Percentiles rank a stretch among this genome's conserved stretches.
These are phyloP conservation scores for Numida meleagris DNA, from an alignment of 2,113 vertebrate species.

Conservation along the genomic window DNA sequence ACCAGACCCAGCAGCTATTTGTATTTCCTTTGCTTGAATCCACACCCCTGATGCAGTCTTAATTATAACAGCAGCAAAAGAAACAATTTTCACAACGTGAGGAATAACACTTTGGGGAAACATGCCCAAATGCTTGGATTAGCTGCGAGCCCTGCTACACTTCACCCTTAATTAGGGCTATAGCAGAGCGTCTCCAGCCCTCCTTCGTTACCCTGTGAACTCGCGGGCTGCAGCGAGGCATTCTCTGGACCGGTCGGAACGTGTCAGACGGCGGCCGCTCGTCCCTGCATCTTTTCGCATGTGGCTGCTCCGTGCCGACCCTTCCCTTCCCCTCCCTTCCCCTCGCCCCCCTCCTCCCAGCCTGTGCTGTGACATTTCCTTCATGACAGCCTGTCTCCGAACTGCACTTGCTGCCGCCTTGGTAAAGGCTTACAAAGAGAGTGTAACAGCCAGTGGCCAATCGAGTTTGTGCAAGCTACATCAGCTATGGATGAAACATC, in stretches of 20 bases:
- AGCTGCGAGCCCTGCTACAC: slow-evolving; percentile 16
- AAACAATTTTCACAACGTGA: not conserved
- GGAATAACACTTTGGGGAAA: slow-evolving; percentile 35
- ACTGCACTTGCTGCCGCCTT: slow-evolving; percentile 80
- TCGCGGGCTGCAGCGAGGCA: slow-evolving; percentile 33
- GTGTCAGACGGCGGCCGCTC: slow-evolving; percentile 67
- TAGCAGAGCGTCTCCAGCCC: slow-evolving; percentile 79
- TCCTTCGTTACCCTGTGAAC: slow-evolving; percentile 72
- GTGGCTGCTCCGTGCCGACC: slow-evolving; percentile 77
- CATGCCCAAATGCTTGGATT: not conserved
- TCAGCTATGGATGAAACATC: slow-evolving; percentile 79
- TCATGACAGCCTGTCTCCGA: slow-evolving; percentile 84
- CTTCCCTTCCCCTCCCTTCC: slow-evolving; percentile 46
- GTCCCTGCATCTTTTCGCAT: slow-evolving; percentile 55
- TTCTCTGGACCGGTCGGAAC: slow-evolving; percentile 70
- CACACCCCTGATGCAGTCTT: not conserved
- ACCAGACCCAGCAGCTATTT: slow-evolving; percentile 54
- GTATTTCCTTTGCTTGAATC: slow-evolving; percentile 43
- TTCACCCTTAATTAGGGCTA: slow-evolving; percentile 73
- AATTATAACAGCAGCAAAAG: slow-evolving; percentile 49
- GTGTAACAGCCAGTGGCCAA: slow-evolving; percentile 78
- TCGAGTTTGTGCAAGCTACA: slow-evolving; percentile 67
- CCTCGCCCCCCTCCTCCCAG: slow-evolving; percentile 35
- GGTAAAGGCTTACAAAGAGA: slow-evolving; percentile 82
- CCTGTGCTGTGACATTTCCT: slow-evolving; percentile 84